phyloP scores from a whole-genome alignment of 2,888 invertebrate species.

The Luffia ferchaultella region DNA sequence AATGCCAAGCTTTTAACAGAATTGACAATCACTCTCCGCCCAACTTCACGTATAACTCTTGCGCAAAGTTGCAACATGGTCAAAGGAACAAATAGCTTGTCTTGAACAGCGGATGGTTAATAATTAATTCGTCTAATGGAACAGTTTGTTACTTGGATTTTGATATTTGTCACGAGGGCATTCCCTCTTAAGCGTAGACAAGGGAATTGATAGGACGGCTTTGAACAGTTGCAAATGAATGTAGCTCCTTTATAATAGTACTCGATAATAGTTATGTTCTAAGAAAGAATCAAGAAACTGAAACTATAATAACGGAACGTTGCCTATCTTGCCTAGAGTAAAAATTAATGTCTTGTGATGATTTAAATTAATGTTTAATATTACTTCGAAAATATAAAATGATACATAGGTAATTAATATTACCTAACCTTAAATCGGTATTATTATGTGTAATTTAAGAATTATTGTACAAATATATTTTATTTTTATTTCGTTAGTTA shows the following conservation, averaged over 20 bases:
- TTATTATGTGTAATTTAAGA: too few relatives aligned
- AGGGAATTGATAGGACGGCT: constrained; percentile 25
- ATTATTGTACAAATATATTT: too few relatives aligned
- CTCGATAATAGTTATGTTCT: too few relatives aligned
- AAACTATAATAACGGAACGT: too few relatives aligned
- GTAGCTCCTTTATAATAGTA: background rate
- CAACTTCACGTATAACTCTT: background rate
- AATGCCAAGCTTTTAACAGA: constrained; percentile 4
- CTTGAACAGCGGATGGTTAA: constrained; percentile 41
- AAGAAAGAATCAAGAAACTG: too few relatives aligned
- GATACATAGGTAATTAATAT: too few relatives aligned
- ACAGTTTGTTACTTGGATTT: constrained; percentile 42
- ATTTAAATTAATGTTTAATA: too few relatives aligned
- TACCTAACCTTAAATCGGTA: too few relatives aligned
- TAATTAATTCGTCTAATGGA: constrained; percentile 64
- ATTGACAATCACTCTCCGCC: constrained; percentile 2
- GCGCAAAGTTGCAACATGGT: constrained; percentile 26
- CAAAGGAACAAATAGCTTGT: constrained; percentile 47
- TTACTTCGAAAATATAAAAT: too few relatives aligned
- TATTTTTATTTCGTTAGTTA: too few relatives aligned
- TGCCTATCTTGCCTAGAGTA: too few relatives aligned
- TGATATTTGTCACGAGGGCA: constrained; percentile 42
- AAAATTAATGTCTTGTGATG: too few relatives aligned
- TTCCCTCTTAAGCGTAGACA: constrained; percentile 15
- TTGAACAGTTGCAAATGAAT: constrained; percentile 11